These are phyloP conservation scores for Elysia chlorotica DNA, from an alignment of 1,140 invertebrate species.

Conservation along the genomic window DNA sequence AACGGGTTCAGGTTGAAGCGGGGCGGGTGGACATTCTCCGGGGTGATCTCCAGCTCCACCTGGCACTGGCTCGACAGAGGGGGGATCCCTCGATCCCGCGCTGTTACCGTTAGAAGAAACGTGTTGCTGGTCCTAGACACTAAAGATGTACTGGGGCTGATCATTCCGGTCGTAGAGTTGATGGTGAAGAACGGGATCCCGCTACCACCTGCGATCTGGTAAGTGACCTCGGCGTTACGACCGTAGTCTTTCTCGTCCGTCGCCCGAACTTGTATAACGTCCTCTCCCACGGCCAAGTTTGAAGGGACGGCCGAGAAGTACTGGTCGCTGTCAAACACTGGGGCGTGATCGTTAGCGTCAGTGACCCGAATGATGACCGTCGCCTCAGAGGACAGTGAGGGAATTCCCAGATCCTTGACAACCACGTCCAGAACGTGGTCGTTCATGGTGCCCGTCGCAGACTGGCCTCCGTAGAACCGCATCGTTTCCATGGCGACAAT, in stretches of 20 bases:
- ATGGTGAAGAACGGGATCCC: slow-evolving; percentile 45
- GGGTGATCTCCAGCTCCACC: slow-evolving; percentile 80
- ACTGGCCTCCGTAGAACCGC: slow-evolving; percentile 77
- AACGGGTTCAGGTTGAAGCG: slow-evolving; percentile 68
- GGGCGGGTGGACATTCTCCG: slow-evolving; percentile 81
- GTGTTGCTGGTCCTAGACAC: slow-evolving; percentile 48
- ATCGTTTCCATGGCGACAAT: slow-evolving; percentile 83
- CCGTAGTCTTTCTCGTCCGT: slow-evolving; percentile 50
- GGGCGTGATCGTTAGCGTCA: slow-evolving; percentile 58
- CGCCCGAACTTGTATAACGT: slow-evolving; percentile 72
- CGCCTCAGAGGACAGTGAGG: slow-evolving; percentile 74
- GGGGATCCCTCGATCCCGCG: slow-evolving; percentile 83
- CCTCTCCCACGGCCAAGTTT: slow-evolving; percentile 72
- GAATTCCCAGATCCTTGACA: slow-evolving; percentile 93
- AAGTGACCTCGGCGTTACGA: slow-evolving; percentile 50
- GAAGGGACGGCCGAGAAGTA: slow-evolving; percentile 73
- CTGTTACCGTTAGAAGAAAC: slow-evolving; percentile 70
- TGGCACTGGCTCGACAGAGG: slow-evolving; percentile 76
- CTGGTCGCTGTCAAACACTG: slow-evolving; percentile 45
- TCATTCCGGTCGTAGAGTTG: slow-evolving; percentile 66
- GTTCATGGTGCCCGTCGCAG: slow-evolving; percentile 82
- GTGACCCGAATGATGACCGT: slow-evolving; percentile 47
- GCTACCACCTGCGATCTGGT: slow-evolving; percentile 41
- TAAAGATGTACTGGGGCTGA: slow-evolving; percentile 71
- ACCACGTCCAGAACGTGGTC: slow-evolving; percentile 82